Conservation (phyloP, 2,797 vertebrate genomes). For the Sebastes melanostomus region DNA sequence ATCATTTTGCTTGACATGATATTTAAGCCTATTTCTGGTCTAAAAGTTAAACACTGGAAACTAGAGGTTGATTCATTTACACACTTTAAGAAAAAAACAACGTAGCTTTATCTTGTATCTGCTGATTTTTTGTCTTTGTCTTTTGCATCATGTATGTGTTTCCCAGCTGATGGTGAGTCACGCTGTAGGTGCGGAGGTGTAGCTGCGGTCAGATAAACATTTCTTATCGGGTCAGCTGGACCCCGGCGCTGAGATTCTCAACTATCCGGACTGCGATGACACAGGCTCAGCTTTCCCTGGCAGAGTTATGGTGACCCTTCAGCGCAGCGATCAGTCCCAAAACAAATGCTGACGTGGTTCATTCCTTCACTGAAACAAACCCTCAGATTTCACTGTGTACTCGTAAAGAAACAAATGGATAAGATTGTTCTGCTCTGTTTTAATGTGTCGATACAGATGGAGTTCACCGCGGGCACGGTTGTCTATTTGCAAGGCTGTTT, state of each 20-base stretch:
- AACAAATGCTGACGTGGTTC: slow-evolving; percentile 59
- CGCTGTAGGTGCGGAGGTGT: slow-evolving; percentile 22
- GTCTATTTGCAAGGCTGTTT: slow-evolving; percentile 9
- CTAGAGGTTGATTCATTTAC: background rate
- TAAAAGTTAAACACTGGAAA: background rate
- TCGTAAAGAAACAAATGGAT: slow-evolving; percentile 41
- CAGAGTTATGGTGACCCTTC: slow-evolving; percentile 71
- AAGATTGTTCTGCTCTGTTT: slow-evolving; percentile 24
- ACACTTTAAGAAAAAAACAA: background rate
- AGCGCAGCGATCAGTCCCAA: slow-evolving; percentile 46
- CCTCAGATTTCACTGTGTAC: slow-evolving; percentile 36
- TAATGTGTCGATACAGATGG: background rate
- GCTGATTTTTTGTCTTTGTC: background rate
- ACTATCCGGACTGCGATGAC: slow-evolving; percentile 54
- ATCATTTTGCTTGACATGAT: background rate
- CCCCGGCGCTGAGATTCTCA: slow-evolving; percentile 35
- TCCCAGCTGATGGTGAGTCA: slow-evolving; percentile 32
- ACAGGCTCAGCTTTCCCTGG: slow-evolving; percentile 40
- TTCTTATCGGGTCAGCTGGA: slow-evolving; percentile 70
- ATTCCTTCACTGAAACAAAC: slow-evolving; percentile 47
- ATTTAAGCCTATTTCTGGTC: background rate
- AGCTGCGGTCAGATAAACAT: slow-evolving; percentile 43
- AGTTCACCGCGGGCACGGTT: background rate
- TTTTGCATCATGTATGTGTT: background rate
- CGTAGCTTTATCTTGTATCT: background rate